A percentile compares a stretch with the other conserved stretches of the same genome.
Conservation (phyloP, 2,797 vertebrate genomes). For the Poeciliopsis turneri region DNA sequence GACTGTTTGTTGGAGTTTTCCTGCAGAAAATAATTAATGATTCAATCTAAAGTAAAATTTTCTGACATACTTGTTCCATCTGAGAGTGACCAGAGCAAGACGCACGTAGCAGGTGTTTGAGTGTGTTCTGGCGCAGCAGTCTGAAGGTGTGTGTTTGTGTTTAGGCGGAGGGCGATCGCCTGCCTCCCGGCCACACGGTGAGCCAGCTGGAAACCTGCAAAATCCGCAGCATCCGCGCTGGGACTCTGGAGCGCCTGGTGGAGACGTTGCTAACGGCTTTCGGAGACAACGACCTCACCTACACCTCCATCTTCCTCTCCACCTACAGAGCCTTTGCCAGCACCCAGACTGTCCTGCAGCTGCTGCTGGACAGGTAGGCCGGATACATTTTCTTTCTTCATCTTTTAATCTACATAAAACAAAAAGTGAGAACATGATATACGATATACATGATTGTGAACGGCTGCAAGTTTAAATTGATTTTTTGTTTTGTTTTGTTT, state of each 20-base stretch:
- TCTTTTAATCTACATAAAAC: too few relatives aligned
- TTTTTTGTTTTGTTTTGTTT: not conserved
- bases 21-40: not conserved
- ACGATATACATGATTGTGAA: rapidly evolving
- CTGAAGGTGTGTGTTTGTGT: conserved; percentile 18
- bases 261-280: conserved; percentile 93
- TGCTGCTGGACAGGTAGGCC: conserved; percentile 88
- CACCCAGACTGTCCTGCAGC: conserved; percentile 87
- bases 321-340: conserved; percentile 92
- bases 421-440: not conserved
- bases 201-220: conserved; percentile 95
- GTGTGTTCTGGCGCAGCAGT: not conserved
- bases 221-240: conserved; percentile 93
- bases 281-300: conserved; percentile 94
- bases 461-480: not conserved
- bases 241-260: conserved; percentile 93
- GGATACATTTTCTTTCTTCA: not conserved
- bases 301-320: conserved; percentile 95
- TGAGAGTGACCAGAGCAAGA: not conserved
- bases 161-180: conserved; percentile 90
- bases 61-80: not conserved
- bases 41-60: not conserved
- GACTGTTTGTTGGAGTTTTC: not conserved
- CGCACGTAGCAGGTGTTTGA: too few relatives aligned
- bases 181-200: conserved; percentile 92